Evolutionary conservation across 2,797 vertebrate genomes (phyloP).

Genomic region (Fistularia tabacaria): DNA sequence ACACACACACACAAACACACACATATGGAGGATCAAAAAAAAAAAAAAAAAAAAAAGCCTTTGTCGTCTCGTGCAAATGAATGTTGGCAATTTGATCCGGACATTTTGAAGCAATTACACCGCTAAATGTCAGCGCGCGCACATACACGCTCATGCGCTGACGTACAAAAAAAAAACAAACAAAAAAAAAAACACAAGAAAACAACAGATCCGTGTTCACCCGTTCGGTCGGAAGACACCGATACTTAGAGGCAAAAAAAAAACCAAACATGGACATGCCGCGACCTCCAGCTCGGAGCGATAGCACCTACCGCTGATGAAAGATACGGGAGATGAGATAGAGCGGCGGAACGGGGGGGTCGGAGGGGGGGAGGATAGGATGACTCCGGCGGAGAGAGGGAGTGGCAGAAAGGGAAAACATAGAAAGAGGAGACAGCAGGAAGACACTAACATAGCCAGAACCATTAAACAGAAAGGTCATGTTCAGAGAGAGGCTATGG

Average conservation of each 20-base stretch:
- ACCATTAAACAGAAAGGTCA: conserved; percentile 42
- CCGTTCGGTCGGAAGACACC: conserved; percentile 30
- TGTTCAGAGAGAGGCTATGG: conserved; percentile 25
- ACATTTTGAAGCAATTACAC: conserved; percentile 29
- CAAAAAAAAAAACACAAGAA: no score
- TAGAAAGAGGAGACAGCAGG: conserved; percentile 16
- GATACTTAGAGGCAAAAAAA: conserved; percentile 36
- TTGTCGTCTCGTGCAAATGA: conserved; percentile 14
- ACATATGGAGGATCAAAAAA: not conserved
- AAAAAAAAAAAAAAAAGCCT: conserved; percentile 2
- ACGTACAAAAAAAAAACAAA: not conserved
- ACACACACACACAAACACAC: conserved; percentile 7
- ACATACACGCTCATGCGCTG: conserved; percentile 3
- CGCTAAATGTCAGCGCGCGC: conserved; percentile 46
- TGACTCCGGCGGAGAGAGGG: conserved; percentile 15
- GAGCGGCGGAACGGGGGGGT: no score
- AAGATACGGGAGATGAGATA: conserved; percentile 13
- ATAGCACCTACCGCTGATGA: conserved; percentile 50
- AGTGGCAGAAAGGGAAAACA: conserved; percentile 13
- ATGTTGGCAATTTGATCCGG: conserved; percentile 12
- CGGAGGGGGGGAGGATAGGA: conserved; percentile 11
- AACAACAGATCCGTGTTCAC: no score
- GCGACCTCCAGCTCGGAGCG: conserved; percentile 48
- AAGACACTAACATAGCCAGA: conserved; percentile 14
- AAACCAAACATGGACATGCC: conserved; percentile 54